phyloP scores from a whole-genome alignment of 2,113 vertebrate genomes.

The Chloebia gouldiae region DNA sequence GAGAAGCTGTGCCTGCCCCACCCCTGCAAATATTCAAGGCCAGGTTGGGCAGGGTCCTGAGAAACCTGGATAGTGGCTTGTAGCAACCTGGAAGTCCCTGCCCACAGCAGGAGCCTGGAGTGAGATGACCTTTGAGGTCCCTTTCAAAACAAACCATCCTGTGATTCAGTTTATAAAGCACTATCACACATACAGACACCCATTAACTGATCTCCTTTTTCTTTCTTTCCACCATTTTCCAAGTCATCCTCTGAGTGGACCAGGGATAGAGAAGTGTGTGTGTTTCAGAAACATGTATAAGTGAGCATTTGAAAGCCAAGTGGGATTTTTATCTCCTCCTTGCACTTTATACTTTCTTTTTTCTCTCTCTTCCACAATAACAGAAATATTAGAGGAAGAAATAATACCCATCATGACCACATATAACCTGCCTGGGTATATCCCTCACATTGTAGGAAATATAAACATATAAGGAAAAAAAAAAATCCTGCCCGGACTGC shows the following conservation, averaged over 20 bases:
- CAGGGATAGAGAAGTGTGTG: neutral
- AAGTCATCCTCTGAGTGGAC: neutral
- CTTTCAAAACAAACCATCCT: neutral
- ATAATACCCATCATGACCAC: neutral
- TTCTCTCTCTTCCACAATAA: neutral
- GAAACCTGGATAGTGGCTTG: neutral
- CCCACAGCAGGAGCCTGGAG: neutral
- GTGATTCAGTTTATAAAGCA: neutral
- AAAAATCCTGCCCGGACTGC: fast-evolving
- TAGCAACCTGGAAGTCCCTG: neutral
- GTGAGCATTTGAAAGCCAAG: neutral
- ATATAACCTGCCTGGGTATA: neutral
- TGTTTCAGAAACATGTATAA: neutral
- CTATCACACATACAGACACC: fast-evolving
- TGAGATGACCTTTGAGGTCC: neutral
- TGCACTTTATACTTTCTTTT: neutral
- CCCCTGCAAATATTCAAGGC: neutral
- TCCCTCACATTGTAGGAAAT: neutral
- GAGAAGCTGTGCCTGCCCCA: neutral
- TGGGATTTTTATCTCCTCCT: neutral
- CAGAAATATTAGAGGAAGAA: neutral
- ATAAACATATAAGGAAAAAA: neutral
- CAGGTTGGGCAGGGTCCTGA: neutral
- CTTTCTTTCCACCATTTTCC: neutral
- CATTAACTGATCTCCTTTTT: neutral